phyloP scores from a whole-genome alignment of 1,140 invertebrate species.

The Trichonephila clavipes region DNA sequence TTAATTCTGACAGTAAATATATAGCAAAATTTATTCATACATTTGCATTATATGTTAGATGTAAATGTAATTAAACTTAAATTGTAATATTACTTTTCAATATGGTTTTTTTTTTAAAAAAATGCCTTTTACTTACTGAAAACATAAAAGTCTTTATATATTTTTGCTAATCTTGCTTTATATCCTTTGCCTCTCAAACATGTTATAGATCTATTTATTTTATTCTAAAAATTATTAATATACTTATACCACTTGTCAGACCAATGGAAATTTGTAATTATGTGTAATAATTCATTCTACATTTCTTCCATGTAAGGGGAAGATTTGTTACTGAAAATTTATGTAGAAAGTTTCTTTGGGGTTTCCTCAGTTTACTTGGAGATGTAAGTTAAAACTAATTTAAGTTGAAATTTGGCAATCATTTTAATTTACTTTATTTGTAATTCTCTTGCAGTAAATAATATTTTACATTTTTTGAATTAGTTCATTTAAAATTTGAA shows the following conservation, averaged over 20 bases:
- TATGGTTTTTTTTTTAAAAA: not conserved
- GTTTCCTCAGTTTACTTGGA: not conserved
- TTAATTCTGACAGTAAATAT: no score
- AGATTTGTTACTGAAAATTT: slow-evolving; percentile 78
- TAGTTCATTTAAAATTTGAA: not conserved
- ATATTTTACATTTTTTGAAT: no score
- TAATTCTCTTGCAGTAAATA: no score
- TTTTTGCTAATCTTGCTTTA: not conserved
- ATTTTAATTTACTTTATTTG: not conserved
- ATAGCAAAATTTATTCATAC: not conserved
- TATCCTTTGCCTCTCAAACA: slow-evolving; percentile 82
- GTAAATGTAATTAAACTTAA: not conserved
- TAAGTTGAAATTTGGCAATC: not conserved
- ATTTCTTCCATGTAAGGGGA: slow-evolving; percentile 79
- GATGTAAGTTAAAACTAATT: not conserved
- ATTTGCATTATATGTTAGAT: not conserved
- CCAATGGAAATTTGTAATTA: slow-evolving; percentile 85
- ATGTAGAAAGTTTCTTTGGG: not conserved
- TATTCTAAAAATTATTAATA: slow-evolving; percentile 99
- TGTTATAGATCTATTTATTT: slow-evolving; percentile 84
- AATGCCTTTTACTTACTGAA: not conserved
- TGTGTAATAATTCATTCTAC: slow-evolving; percentile 79
- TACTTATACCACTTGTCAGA: slow-evolving; percentile 78
- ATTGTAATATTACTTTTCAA: not conserved
- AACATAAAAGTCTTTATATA: not conserved